phyloP scores from a whole-genome alignment of 1,140 invertebrate species.

The Myzus persicae region DNA sequence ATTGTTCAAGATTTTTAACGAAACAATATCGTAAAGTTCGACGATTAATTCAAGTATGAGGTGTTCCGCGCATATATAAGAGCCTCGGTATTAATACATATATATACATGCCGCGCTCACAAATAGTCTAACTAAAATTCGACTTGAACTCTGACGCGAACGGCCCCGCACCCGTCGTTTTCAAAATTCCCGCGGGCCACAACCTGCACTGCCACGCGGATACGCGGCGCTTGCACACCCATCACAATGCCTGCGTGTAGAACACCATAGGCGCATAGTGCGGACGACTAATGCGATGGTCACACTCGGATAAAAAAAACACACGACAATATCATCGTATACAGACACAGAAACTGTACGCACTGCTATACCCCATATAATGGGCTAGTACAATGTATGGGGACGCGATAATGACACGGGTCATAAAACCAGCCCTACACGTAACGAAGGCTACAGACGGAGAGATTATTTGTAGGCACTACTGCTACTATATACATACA shows the following conservation, averaged over 20 bases:
- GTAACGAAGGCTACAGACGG: background rate
- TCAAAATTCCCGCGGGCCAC: background rate
- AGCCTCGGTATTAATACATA: too few relatives aligned
- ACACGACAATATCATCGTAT: background rate
- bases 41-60: background rate
- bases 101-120: too few relatives aligned
- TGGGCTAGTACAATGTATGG: background rate
- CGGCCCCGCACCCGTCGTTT: background rate
- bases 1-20: too few relatives aligned
- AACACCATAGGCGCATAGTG: background rate
- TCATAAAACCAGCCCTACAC: background rate
- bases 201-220: accelerated
- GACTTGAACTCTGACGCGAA: too few relatives aligned
- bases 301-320: background rate
- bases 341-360: background rate
- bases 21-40: background rate
- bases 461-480: constrained; percentile 32
- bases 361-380: too few relatives aligned
- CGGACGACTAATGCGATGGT: background rate
- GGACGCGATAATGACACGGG: background rate
- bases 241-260: too few relatives aligned
- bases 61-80: background rate
- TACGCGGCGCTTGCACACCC: too few relatives aligned
- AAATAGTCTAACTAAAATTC: too few relatives aligned
- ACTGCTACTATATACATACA: background rate